Evolutionary conservation across 2,113 vertebrate genomes (phyloP).

Genomic region (Uropsilus gracilis): DNA sequence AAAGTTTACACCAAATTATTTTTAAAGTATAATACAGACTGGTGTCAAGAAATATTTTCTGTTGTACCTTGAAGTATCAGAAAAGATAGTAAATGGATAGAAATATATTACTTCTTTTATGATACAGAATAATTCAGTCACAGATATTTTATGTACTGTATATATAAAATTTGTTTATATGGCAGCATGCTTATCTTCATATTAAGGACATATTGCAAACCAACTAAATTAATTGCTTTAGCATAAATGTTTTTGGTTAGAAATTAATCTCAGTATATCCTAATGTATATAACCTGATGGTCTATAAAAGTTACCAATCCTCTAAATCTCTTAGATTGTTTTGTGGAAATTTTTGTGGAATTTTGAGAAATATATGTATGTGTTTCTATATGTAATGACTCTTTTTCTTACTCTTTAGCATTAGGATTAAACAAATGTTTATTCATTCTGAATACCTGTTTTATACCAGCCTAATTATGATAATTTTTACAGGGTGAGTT

Average conservation of each 20-base stretch:
- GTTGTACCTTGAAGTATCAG: not conserved
- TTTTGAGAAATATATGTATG: too few relatives aligned
- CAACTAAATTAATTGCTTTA: not conserved
- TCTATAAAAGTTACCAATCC: not conserved
- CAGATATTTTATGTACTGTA: not conserved
- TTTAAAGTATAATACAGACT: not conserved
- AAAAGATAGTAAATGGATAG: not conserved
- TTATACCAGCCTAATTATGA: not conserved
- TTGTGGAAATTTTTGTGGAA: not conserved
- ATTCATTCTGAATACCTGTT: not conserved
- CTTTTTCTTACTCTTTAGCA: not conserved
- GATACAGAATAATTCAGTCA: not conserved
- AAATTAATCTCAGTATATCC: not conserved
- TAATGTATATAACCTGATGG: not conserved
- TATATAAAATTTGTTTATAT: not conserved
- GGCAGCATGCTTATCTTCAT: not conserved
- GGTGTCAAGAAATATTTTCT: not conserved
- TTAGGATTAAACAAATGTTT: not conserved
- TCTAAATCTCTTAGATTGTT: not conserved
- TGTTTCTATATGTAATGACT: not conserved
- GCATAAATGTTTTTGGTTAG: not conserved
- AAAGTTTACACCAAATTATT: not conserved
- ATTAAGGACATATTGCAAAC: not conserved
- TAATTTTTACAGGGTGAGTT: slow-evolving; percentile 15
- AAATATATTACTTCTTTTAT: not conserved